phyloP scores from a whole-genome alignment of 2,888 invertebrate genomes.

The Hypselothyrea guttata region DNA sequence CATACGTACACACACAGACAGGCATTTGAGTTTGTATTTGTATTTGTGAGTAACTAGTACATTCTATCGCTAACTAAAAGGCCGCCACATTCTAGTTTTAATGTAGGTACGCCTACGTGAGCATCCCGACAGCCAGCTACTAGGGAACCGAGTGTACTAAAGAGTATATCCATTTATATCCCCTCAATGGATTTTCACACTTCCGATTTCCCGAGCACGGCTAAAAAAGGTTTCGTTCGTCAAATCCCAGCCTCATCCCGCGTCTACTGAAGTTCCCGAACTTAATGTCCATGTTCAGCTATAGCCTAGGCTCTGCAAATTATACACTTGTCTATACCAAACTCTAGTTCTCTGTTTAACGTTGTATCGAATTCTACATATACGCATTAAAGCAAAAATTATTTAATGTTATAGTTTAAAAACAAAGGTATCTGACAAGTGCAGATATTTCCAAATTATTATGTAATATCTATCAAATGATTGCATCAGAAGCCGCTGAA shows the following conservation, averaged over 20 bases:
- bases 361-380: slow-evolving; percentile 65
- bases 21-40: slow-evolving; percentile 33
- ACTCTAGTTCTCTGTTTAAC: slow-evolving; percentile 66
- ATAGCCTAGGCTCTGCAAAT: slow-evolving; percentile 16
- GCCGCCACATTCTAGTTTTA: slow-evolving; percentile 55
- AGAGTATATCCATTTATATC: too few relatives aligned
- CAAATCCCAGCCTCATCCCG: slow-evolving; percentile 28
- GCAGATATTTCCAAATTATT: slow-evolving; percentile 52
- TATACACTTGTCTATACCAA: slow-evolving; percentile 29
- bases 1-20: slow-evolving; percentile 19
- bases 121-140: background rate
- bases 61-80: slow-evolving; percentile 45
- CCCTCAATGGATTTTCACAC: slow-evolving; percentile 17
- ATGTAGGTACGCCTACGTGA: slow-evolving; percentile 31
- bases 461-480: slow-evolving; percentile 45
- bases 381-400: slow-evolving; percentile 26
- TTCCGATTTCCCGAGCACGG: slow-evolving; percentile 20
- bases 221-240: slow-evolving; percentile 61
- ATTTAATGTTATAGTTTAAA: slow-evolving; percentile 44
- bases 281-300: slow-evolving; percentile 46
- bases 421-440: slow-evolving; percentile 42
- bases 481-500: slow-evolving; percentile 12
- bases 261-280: slow-evolving; percentile 30
- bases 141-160: too few relatives aligned
- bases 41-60: slow-evolving; percentile 38